Base-by-base conservation (phyloP, 2,113 vertebrate genomes). In the Myocastor coypus region DNA sequence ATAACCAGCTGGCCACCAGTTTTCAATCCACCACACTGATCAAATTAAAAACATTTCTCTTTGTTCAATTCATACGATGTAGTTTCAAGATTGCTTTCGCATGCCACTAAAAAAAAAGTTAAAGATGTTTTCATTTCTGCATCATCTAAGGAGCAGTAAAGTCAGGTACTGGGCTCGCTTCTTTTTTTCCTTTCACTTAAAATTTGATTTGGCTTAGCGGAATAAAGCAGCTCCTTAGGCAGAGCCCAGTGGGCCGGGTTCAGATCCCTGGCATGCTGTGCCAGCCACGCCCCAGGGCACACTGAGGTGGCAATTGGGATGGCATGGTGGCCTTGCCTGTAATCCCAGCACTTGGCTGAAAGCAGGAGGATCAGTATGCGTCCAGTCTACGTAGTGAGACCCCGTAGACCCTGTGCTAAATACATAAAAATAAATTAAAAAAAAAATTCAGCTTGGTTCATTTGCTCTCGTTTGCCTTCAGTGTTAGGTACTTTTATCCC, bases 21-120 rank as follows among this genome's bases (percentile, higher is more conserved):
- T 46, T 46, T 46, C 46, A 46, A 9, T 66, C 9, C 14, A 77
- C 30, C 28, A 42, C 37, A 42, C 11, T 37, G 63, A 11, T 30
- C 28, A 86, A 59, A 40, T 32, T 92, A 22, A 88, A 37, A 28
- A 7, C 9, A 19, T 83, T 83, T 83, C 50, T 7, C 85, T 87
- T 87, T 69, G 59, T 37, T 55, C 93, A 5, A 63, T 71, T 91
- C 64, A 61, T 87, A 1, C 64, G 66, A 68, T 61, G 40, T 83
- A 91, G 10, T 83, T 89, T 89, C 61, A 83, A 40, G 90, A 40
- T 95, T 93, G 19, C 71, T 90, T 91, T 84, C 12, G 8, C 0
- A 57, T 78, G 28, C 40, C 40, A 42, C 50, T 82, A 24, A n/a
- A 87, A 77, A n/a, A 73, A 42, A 63, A 69, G 17, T 87, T 93